Evolutionary conservation across 2,888 invertebrate species (phyloP).

Genomic region (Drosophila recens): DNA sequence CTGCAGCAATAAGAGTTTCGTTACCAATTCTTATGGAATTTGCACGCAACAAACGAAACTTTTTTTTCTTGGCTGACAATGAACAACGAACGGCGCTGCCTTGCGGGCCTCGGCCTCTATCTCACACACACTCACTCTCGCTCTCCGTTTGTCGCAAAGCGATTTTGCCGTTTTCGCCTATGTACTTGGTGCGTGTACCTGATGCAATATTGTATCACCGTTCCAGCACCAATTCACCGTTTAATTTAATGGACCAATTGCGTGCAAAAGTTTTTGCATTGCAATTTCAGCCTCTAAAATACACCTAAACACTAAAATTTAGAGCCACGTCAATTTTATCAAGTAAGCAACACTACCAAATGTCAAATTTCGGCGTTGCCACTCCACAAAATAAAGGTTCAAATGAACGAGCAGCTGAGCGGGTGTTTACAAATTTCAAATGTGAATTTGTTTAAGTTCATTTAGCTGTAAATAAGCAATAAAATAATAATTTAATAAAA

Average conservation of each 20-base stretch:
- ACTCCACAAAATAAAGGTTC: conserved; percentile 19
- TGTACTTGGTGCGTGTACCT: conserved; percentile 33
- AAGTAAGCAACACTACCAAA: conserved; percentile 4
- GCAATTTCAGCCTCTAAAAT: conserved; percentile 57
- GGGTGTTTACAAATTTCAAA: too few relatives aligned
- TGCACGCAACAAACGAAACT: conserved; percentile 47
- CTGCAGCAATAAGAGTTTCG: conserved; percentile 18
- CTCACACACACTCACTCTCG: conserved; percentile 37
- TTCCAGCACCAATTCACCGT: conserved; percentile 50
- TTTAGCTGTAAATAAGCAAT: too few relatives aligned
- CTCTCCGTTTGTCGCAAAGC: conserved; percentile 31
- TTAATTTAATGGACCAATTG: conserved; percentile 54
- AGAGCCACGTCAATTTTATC: conserved; percentile 44
- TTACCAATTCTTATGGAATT: conserved; percentile 31
- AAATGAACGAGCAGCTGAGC: too few relatives aligned
- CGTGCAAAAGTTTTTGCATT: conserved; percentile 58
- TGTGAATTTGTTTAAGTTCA: too few relatives aligned
- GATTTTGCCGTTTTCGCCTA: conserved; percentile 35
- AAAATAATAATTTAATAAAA: too few relatives aligned
- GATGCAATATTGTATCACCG: conserved; percentile 19
- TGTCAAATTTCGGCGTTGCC: conserved; percentile 54
- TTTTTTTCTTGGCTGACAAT: conserved; percentile 46
- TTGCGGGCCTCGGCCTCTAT: conserved; percentile 55
- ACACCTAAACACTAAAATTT: conserved; percentile 64
- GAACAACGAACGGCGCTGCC: conserved; percentile 61